Evolutionary conservation across 2,113 vertebrate genomes (phyloP).

Genomic region (Anguilla rostrata): DNA sequence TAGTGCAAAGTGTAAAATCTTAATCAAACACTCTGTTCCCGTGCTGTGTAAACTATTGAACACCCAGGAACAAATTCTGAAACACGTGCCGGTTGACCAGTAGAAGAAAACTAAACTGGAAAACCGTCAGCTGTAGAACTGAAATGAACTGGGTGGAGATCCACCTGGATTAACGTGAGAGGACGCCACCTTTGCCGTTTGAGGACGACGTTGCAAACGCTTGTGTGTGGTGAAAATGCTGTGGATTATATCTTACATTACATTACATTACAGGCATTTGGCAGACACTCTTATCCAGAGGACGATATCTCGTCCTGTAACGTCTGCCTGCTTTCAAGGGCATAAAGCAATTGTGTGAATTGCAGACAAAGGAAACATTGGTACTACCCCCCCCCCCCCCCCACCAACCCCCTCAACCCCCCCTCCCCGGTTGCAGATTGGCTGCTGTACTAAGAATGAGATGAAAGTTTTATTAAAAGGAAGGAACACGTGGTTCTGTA

Average conservation of each 20-base stretch:
- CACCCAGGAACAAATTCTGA: not conserved
- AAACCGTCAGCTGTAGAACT: no score
- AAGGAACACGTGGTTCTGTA: not conserved
- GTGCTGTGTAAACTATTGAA: not conserved
- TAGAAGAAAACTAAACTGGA: not conserved
- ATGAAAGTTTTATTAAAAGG: conserved; percentile 19
- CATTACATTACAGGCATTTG: no score
- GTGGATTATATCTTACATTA: conserved; percentile 27
- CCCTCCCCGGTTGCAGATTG: not conserved
- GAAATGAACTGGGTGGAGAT: no score
- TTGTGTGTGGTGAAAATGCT: no score
- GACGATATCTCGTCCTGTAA: conserved; percentile 24
- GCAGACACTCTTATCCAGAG: no score
- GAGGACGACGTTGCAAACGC: not conserved
- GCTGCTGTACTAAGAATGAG: not conserved
- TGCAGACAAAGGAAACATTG: conserved; percentile 45
- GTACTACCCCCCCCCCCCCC: conserved; percentile 28
- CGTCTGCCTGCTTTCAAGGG: conserved; percentile 36
- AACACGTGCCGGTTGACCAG: not conserved
- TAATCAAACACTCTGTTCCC: not conserved
- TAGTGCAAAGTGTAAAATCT: not conserved
- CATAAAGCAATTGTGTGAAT: conserved; percentile 26
- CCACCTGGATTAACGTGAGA: not conserved
- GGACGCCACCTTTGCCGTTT: not conserved
- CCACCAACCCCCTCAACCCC: no score